Evolutionary conservation across 1,140 invertebrate genomes (phyloP), one percentile per base, ranked within the genome.

Genomic region (Polypedilum vanderplanki): DNA sequence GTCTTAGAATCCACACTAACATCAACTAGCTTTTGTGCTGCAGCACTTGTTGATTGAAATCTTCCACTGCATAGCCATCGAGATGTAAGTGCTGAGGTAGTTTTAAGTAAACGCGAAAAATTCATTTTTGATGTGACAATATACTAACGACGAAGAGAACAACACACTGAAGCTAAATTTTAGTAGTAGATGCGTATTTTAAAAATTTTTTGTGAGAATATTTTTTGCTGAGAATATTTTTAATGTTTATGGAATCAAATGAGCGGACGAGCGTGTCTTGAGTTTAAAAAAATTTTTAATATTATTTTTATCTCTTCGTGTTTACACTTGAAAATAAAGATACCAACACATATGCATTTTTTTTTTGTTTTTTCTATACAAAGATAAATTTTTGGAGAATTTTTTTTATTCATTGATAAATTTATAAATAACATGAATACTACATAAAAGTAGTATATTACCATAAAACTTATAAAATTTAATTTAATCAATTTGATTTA

Each of bases 91-190:
- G n/a, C n/a, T 1, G 12, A 15, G 12, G 12, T n/a, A 57, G 12
- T 57, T 57, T 57, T 57, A 57, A 57, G 12, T 57, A 15, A 57
- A 57, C 46, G 46, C 46, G 46, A 57, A 57, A 57, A 57, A 57
- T 57, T 57, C 46, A 57, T 57, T 4, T 57, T 57, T 57, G 12
- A 57, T n/a, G 10, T 15, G 9, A 57, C 4, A 33, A 33, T 33
- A 33, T 33, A 33, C 24, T 33, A 33, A 57, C 46, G 46, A 12
- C 46, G 15, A 1, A 57, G 46, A 12, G n/a, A 15, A 57, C 3
- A 57, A 57, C 46, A 57, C 46, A 57, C 46, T 57, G n/a, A 57
- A 57, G n/a, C 10, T 46, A 46, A 46, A 57, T 57, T 12, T 15
- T 57, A 12, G 2, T 46, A 46, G 8, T 46, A 33, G 24, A 33